phyloP scores from a whole-genome alignment of 2,113 vertebrate genomes.

The Dipodomys ordii region DNA sequence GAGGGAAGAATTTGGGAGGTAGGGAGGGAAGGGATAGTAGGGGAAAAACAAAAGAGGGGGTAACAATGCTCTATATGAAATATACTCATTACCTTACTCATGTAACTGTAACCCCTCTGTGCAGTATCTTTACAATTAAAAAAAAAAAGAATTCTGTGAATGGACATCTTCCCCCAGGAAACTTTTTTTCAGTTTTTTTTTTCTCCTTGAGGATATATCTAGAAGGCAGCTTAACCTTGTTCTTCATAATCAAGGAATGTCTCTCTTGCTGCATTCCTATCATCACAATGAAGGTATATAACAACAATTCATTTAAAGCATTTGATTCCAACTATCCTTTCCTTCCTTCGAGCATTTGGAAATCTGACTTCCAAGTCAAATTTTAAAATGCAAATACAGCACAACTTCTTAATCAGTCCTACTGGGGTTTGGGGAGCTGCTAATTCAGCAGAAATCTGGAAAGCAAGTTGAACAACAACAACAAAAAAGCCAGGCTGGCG shows the following conservation, averaged over 20 bases:
- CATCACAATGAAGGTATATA: slow-evolving; percentile 59
- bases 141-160: neutral
- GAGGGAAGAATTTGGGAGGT: no score
- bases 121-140: no score
- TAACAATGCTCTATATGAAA: no score
- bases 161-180: slow-evolving; percentile 4
- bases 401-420: slow-evolving; percentile 94
- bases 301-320: slow-evolving; percentile 80
- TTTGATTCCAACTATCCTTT: slow-evolving; percentile 82
- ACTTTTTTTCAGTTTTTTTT: neutral
- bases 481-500: slow-evolving; percentile 88
- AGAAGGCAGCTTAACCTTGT: neutral
- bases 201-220: slow-evolving; percentile 7
- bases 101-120: no score
- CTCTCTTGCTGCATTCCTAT: slow-evolving; percentile 65
- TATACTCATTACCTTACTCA: no score
- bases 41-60: no score
- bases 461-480: slow-evolving; percentile 92
- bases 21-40: no score
- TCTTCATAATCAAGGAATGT: neutral
- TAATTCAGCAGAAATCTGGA: slow-evolving; percentile 98
- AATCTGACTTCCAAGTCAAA: slow-evolving; percentile 86
- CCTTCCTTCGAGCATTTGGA: slow-evolving; percentile 82
- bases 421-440: slow-evolving; percentile 91
- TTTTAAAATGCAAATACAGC: slow-evolving; percentile 91